Evolutionary conservation across 2,113 vertebrate species (phyloP).

Genomic region (Clarias gariepinus): DNA sequence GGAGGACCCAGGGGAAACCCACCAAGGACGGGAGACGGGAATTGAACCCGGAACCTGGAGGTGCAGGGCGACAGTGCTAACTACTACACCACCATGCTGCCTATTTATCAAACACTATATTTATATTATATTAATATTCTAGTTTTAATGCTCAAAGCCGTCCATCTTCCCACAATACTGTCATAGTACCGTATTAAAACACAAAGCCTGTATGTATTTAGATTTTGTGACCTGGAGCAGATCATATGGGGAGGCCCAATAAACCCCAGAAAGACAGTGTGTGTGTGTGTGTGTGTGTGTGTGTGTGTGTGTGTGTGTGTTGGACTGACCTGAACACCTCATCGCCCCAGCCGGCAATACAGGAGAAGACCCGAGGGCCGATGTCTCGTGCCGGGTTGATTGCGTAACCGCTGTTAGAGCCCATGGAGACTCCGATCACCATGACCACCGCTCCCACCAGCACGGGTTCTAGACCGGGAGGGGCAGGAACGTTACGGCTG

Average conservation of each 20-base stretch:
- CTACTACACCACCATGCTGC: too few relatives aligned
- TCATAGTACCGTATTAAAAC: not conserved
- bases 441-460: conserved; percentile 71
- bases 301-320: not conserved
- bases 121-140: too few relatives aligned
- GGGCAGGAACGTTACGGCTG: conserved; percentile 65
- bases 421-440: conserved; percentile 72
- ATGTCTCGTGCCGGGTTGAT: conserved; percentile 83
- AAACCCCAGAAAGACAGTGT: not conserved
- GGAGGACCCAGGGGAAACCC: too few relatives aligned
- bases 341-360: conserved; percentile 77
- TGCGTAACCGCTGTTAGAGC: conserved; percentile 77
- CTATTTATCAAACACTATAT: too few relatives aligned
- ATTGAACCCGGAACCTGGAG: too few relatives aligned
- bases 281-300: too few relatives aligned
- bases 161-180: not conserved
- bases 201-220: not conserved
- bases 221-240: not conserved
- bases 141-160: too few relatives aligned
- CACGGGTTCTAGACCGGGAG: conserved; percentile 69
- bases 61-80: too few relatives aligned
- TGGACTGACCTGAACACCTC: conserved; percentile 75
- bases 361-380: conserved; percentile 81
- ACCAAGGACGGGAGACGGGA: too few relatives aligned
- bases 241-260: not conserved